phyloP scores from a whole-genome alignment of 2,797 vertebrate genomes.

The Mus minutoides region DNA sequence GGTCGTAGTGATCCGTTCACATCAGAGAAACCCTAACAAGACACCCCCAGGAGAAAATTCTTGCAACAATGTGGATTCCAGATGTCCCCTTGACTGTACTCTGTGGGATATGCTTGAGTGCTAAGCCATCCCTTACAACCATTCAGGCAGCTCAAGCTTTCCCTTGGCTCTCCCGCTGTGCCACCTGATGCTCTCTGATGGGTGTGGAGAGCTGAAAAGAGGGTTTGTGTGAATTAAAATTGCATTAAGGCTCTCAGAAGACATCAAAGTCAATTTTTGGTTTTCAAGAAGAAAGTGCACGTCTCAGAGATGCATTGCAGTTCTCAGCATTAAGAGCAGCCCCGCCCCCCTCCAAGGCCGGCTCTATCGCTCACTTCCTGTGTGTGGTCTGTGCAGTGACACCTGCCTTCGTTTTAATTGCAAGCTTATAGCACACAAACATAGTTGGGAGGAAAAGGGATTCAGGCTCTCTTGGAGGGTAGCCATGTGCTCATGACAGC shows the following conservation, averaged over 20 bases:
- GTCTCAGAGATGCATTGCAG: not conserved
- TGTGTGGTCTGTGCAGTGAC: not conserved
- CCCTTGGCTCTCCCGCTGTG: slow-evolving; percentile 7
- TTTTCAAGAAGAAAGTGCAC: slow-evolving; percentile 69
- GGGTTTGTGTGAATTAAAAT: slow-evolving; percentile 53
- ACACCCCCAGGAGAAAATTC: not conserved
- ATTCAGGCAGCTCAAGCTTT: not conserved
- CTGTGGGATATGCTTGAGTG: not conserved
- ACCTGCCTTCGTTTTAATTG: slow-evolving; percentile 74
- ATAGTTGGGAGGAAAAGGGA: slow-evolving; percentile 13
- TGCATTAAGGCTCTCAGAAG: slow-evolving; percentile 60
- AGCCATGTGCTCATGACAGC: not conserved
- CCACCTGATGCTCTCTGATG: not conserved
- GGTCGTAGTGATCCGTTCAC: too few relatives aligned
- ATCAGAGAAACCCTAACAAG: not conserved
- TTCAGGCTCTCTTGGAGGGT: not conserved
- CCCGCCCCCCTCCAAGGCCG: not conserved
- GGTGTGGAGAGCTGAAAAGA: not conserved
- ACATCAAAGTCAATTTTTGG: slow-evolving; percentile 31
- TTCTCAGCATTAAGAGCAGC: not conserved
- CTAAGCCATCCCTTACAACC: not conserved
- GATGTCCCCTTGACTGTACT: not conserved
- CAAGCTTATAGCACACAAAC: slow-evolving; percentile 52
- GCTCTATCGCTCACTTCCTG: not conserved
- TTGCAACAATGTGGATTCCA: not conserved